Evolutionary conservation across 2,113 vertebrate species (phyloP), one percentile per base, ranked within the genome.

Genomic region (Phylloscopus trochiloides): DNA sequence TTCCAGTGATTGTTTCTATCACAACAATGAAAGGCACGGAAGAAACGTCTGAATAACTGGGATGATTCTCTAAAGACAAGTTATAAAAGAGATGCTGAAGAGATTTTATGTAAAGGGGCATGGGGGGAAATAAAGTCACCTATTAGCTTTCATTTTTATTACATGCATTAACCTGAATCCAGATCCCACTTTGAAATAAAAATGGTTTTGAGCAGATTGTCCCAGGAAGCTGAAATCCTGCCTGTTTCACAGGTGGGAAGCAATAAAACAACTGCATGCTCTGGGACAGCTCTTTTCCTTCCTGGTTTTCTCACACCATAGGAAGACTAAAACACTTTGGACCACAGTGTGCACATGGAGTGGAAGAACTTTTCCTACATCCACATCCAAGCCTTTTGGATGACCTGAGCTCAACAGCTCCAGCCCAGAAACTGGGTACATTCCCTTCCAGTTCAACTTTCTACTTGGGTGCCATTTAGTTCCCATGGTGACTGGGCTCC

Each of bases 1-100:
- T 97, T 97, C 96, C 96, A 97, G 83, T 54, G 88, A 97, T 95
- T 96, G 96, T 96, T 96, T 95, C 80, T 94, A 38, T 58, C 84
- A 92, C 95, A 95, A 94, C 92, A 95, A 94, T 28, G 89, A 95
- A 90, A 91, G 59, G 83, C 77, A 86, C 3, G 0, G 70, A 88
- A 95, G 63, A 95, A 92, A 94, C 0, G 26, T 28, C 62, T 81
- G 77, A 70, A 91, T 72, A 93, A 78, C 82, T 57, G 51, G 32
- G 17, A 65, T 25, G 85, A 88, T 84, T 90, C 79, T 90, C 96
- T 71, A 77, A 90, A 94, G 92, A 54, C 59, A 96, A 86, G 48
- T 84, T 86, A 86, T 50, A 90, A 94, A 96, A 82, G 65, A 88
- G 67, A 92, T 74, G 87, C 71, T 93, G 88, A 77, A 86, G 75